These are phyloP conservation scores for Glaucomys volans DNA, from an alignment of 2,113 vertebrate species.

Conservation along the genomic window DNA sequence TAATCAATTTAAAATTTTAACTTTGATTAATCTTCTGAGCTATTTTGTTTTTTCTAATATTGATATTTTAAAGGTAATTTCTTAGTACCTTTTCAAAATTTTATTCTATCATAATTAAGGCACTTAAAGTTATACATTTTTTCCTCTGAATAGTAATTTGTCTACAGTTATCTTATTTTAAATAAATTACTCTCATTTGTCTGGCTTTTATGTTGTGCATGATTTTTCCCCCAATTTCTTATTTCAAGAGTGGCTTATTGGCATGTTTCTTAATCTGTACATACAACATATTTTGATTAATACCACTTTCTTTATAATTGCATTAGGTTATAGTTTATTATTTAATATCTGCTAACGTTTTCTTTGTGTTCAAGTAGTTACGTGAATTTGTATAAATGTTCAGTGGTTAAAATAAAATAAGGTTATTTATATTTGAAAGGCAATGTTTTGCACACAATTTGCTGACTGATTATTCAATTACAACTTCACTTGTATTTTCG, in stretches of 20 bases:
- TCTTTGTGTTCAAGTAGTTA: neutral
- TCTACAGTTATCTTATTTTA: neutral
- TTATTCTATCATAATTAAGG: neutral
- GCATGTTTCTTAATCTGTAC: neutral
- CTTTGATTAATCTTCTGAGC: neutral
- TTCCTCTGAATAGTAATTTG: neutral
- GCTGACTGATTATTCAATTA: neutral
- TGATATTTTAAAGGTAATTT: neutral
- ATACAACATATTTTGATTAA: neutral
- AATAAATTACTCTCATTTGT: neutral
- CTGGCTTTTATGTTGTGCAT: neutral
- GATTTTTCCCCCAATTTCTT: neutral
- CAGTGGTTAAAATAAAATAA: neutral
- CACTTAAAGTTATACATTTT: neutral
- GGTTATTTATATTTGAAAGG: neutral
- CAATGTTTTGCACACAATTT: neutral
- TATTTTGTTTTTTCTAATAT: neutral
- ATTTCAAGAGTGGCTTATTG: neutral
- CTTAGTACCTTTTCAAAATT: neutral
- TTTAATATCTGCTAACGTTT: neutral
- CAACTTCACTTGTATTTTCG: neutral
- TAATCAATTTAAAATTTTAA: neutral
- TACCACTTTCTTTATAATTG: neutral
- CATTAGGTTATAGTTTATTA: neutral
- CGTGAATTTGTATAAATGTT: neutral